Evolutionary conservation across 2,113 vertebrate genomes (phyloP).

Genomic region (Clarias magur): DNA sequence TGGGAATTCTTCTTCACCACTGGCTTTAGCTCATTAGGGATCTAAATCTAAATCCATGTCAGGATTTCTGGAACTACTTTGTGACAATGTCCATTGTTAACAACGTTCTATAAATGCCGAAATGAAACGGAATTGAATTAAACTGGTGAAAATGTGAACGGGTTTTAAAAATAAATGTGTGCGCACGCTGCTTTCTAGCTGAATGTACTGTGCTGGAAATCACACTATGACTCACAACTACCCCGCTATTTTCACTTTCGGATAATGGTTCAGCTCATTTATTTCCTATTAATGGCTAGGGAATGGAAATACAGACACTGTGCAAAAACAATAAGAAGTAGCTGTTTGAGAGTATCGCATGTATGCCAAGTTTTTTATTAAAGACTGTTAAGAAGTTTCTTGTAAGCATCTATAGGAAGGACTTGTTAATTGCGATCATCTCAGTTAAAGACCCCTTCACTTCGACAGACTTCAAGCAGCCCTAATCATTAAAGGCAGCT

Average conservation of each 20-base stretch:
- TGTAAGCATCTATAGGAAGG: background rate
- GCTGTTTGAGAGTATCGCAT: slow-evolving; percentile 26
- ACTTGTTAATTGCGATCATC: slow-evolving; percentile 35
- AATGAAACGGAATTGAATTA: background rate
- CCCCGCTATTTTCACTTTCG: background rate
- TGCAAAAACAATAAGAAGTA: slow-evolving; percentile 18
- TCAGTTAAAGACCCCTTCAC: slow-evolving; percentile 2
- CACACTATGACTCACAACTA: slow-evolving; percentile 10
- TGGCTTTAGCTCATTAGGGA: background rate
- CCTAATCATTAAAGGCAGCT: slow-evolving; percentile 13
- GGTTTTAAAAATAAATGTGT: background rate
- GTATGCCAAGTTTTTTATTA: slow-evolving; percentile 40
- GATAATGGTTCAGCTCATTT: slow-evolving; percentile 16
- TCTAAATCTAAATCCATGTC: background rate
- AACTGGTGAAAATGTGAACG: background rate
- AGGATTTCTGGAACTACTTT: background rate
- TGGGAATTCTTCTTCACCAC: background rate
- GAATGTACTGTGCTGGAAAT: background rate
- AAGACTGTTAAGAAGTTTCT: background rate
- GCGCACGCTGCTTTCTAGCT: background rate
- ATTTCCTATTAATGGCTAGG: slow-evolving; percentile 24
- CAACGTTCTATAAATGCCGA: background rate
- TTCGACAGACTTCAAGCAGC: background rate
- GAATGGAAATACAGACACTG: slow-evolving; percentile 16
- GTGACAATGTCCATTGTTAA: background rate